phyloP scores from a whole-genome alignment of 2,888 invertebrate species.

The Dromius quadrimaculatus region DNA sequence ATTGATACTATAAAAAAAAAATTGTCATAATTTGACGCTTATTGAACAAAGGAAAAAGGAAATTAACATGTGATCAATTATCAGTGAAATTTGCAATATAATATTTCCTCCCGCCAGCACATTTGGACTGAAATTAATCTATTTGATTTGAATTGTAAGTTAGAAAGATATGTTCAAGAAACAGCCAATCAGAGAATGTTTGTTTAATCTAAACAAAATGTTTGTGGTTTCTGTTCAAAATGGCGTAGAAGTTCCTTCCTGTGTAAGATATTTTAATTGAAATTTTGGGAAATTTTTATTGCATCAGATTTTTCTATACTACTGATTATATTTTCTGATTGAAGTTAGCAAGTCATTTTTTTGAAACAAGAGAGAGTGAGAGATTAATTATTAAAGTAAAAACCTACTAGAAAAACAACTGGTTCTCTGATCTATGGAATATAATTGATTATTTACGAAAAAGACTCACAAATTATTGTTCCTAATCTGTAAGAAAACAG shows the following conservation, averaged over 20 bases:
- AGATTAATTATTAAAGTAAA: no score
- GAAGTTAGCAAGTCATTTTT: not conserved
- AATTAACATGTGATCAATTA: constrained; percentile 24
- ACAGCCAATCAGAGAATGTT: constrained; percentile 21
- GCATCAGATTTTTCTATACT: not conserved
- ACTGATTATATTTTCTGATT: not conserved
- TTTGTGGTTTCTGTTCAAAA: constrained; percentile 42
- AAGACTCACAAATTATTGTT: no score
- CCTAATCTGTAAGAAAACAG: no score
- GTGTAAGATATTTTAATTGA: constrained; percentile 15
- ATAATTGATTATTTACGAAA: no score
- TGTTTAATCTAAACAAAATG: constrained; percentile 26
- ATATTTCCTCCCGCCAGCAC: constrained; percentile 5
- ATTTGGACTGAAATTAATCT: not conserved
- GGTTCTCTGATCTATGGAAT: no score
- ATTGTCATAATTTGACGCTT: constrained; percentile 25
- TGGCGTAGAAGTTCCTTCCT: constrained; percentile 32
- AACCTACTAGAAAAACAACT: no score
- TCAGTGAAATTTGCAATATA: constrained; percentile 17
- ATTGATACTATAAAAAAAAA: no score
- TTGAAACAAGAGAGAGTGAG: no score
- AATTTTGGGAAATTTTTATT: constrained; percentile 6
- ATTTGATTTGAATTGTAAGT: not conserved
- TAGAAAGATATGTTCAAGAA: constrained; percentile 12
- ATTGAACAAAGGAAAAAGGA: constrained; percentile 1